phyloP scores from a whole-genome alignment of 2,888 invertebrate species.

The Neoitamus cyanurus region DNA sequence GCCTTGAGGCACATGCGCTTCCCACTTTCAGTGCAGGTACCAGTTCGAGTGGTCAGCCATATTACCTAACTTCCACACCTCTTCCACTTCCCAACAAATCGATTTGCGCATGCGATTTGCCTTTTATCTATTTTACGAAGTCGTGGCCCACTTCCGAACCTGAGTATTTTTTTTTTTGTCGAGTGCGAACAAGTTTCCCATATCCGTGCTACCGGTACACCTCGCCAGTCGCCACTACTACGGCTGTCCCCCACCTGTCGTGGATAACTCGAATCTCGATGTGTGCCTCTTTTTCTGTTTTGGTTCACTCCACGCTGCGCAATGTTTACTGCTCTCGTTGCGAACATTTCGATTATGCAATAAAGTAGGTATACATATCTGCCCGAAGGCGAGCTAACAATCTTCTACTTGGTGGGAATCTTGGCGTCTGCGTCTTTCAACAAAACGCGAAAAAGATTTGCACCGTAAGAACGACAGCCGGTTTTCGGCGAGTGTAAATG shows the following conservation, averaged over 20 bases:
- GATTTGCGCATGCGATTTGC: background rate
- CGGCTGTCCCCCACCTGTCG: background rate
- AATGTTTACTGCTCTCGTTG: conserved; percentile 16
- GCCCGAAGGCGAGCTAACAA: background rate
- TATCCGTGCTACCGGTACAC: background rate
- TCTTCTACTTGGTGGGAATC: background rate
- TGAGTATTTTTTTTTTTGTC: background rate
- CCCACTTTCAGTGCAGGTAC: background rate
- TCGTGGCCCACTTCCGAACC: conserved; percentile 40
- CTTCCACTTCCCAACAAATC: conserved; percentile 14
- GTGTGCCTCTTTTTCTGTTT: background rate
- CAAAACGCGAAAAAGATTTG: background rate
- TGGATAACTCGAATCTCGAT: background rate
- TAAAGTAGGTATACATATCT: too few relatives aligned
- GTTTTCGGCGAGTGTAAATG: background rate
- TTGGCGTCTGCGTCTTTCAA: background rate
- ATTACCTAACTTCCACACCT: conserved; percentile 38
- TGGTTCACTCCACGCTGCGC: background rate
- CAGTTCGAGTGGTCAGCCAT: conserved; percentile 3
- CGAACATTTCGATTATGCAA: conserved; percentile 32
- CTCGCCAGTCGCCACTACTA: background rate
- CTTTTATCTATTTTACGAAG: conserved; percentile 20
- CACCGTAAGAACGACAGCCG: background rate
- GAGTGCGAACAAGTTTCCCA: background rate
- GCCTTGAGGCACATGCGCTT: background rate